Evolutionary conservation across 1,140 invertebrate genomes (phyloP).

Genomic region (Pogonomyrmex californicus): DNA sequence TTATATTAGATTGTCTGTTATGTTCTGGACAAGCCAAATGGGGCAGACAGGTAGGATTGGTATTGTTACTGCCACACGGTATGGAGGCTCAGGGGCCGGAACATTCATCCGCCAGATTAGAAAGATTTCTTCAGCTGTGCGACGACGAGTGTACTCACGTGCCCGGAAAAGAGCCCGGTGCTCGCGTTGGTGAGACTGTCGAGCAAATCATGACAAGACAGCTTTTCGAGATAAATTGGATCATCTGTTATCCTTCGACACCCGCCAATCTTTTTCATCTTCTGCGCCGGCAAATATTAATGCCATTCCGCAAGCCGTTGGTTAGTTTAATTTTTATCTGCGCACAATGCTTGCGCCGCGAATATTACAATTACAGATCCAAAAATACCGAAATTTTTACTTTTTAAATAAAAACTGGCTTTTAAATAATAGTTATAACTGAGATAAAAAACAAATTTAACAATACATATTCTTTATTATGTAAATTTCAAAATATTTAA

Average conservation of each 20-base stretch:
- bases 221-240: conserved; percentile 93
- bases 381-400: too few relatives aligned
- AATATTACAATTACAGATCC: background rate
- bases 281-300: conserved; percentile 93
- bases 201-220: conserved; percentile 90
- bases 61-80: conserved; percentile 95
- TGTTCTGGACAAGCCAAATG: conserved; percentile 93
- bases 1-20: conserved; percentile 95
- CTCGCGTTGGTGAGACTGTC: conserved; percentile 70
- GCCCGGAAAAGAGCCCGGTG: conserved; percentile 84
- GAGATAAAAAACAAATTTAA: background rate
- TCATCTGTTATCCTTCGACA: conserved; percentile 93
- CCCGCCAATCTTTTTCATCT: conserved; percentile 96
- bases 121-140: conserved; percentile 93
- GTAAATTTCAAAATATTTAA: background rate
- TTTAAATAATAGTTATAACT: background rate
- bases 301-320: conserved; percentile 94
- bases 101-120: conserved; percentile 93
- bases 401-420: background rate
- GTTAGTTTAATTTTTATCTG: conserved; percentile 84
- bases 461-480: background rate
- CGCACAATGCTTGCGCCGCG: background rate
- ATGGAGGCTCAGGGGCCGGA: conserved; percentile 97
- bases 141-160: conserved; percentile 92
- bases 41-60: conserved; percentile 93